Evolutionary conservation across 2,888 invertebrate genomes (phyloP), one percentile per base, ranked within the genome.

Genomic region (Hemaris fuciformis): DNA sequence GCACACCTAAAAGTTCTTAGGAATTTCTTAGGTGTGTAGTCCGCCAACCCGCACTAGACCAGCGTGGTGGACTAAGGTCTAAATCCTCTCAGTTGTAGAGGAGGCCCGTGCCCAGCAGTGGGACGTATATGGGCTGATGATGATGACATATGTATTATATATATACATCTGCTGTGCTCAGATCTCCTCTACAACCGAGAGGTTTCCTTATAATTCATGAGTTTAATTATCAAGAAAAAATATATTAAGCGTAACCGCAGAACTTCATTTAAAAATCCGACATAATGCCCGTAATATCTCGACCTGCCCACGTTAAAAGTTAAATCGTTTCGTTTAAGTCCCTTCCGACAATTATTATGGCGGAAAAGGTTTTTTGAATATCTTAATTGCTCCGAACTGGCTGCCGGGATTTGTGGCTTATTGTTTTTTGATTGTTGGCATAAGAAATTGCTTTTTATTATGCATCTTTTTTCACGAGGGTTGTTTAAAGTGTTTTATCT

Each of bases 341-440:
- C 8, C 23, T 45, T 22, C 27, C 7, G 27, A 18, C 10, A 27
- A 53, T 53, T 31, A 53, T 31, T 53, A 31, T 18, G 10, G 53
- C 53, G 53, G 53, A 53, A 53, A 53, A 31, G 27, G 31, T 31
- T 53, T 48, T 53, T 53, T 31, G 53, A 31, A 31, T 27, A 53
- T 10, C 53, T 15, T 53, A 53, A 53, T 53, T 53, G 53, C 27
- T 27, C 53, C 7, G 15, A 42, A 1, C 42, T 2, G 42, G 1
- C 53, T 4, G 27, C 0, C 18, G 10, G 27, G 53, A 53, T 53
- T 53, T 15, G 10, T 7, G 27, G 10, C 53, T 31, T 53, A 53
- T 31, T 53, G 31, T 53, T 53, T 53, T 53, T 53, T 53, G 18
- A 53, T 53, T 53, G 53, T 43, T 31, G 20, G 10, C 15, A 8